Conservation (phyloP, 2,888 invertebrate species). For the Pilophorus perplexus region DNA sequence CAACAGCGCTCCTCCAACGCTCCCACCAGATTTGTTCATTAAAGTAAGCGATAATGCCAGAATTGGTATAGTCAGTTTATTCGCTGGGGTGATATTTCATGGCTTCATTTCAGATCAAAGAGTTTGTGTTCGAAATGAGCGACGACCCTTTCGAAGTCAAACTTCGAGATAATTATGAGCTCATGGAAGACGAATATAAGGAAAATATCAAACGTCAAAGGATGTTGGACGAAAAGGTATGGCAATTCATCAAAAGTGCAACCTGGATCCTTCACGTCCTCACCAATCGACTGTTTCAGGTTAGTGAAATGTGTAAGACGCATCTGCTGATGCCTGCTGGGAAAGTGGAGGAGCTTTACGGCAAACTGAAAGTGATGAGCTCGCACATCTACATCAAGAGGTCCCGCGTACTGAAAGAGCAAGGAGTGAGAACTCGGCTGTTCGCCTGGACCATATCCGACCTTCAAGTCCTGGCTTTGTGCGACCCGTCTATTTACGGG, state of each 20-base stretch:
- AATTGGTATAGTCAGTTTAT: not conserved
- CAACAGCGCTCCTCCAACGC: conserved; percentile 53
- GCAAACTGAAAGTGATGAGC: conserved; percentile 82
- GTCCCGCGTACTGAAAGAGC: conserved; percentile 69
- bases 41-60: conserved; percentile 60
- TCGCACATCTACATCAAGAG: conserved; percentile 94
- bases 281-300: conserved; percentile 51
- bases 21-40: conserved; percentile 87
- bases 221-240: conserved; percentile 81
- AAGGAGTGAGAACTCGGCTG: conserved; percentile 68
- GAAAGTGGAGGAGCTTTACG: conserved; percentile 85
- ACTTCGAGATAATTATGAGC: conserved; percentile 90
- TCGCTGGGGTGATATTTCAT: not conserved
- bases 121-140: conserved; percentile 85
- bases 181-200: conserved; percentile 90
- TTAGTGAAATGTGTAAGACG: conserved; percentile 75
- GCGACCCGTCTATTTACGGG: conserved; percentile 85
- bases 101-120: conserved; percentile 68
- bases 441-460: conserved; percentile 83
- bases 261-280: too few species aligned
- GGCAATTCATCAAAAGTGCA: too few species aligned
- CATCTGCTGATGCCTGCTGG: conserved; percentile 79
- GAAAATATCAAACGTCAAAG: conserved; percentile 87
- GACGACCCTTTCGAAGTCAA: conserved; percentile 99
- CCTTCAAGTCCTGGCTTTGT: conserved; percentile 71